These are phyloP conservation scores for Corvus moneduloides DNA, from an alignment of 2,113 vertebrate species.

Conservation along the genomic window DNA sequence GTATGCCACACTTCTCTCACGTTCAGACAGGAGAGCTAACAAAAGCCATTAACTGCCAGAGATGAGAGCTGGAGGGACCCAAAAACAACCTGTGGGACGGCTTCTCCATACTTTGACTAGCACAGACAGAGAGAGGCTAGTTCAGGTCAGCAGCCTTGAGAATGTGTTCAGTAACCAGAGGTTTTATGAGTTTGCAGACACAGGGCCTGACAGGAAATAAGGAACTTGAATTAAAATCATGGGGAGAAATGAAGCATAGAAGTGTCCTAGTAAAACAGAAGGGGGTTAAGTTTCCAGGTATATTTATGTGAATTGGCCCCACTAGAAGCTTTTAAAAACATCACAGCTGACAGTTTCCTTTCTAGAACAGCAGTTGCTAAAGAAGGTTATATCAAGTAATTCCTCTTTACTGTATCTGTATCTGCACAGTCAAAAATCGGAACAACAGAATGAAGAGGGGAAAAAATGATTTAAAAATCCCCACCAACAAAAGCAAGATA, in stretches of 20 bases:
- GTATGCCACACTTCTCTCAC: background rate
- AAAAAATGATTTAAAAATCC: background rate
- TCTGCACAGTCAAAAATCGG: background rate
- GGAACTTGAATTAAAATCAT: background rate
- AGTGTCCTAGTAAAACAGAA: background rate
- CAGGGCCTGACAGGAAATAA: background rate
- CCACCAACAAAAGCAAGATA: background rate
- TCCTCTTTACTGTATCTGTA: background rate
- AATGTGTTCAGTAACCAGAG: background rate
- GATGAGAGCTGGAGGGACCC: background rate
- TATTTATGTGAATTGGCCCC: background rate
- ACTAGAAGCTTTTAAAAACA: background rate
- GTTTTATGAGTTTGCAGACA: background rate
- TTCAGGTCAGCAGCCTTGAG: background rate
- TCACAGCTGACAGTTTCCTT: background rate
- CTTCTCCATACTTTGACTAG: background rate
- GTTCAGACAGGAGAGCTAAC: background rate
- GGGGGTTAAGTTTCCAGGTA: background rate
- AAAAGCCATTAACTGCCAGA: background rate
- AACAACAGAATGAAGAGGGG: background rate
- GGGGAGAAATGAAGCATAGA: background rate
- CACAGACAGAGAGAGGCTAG: background rate
- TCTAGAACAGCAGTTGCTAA: background rate
- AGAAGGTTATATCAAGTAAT: background rate
- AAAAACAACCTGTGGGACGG: background rate